Percentiles rank a stretch among this genome's conserved stretches.
These are phyloP conservation scores for Lysandra coridon DNA, from an alignment of 2,888 invertebrate genomes.

Conservation along the genomic window DNA sequence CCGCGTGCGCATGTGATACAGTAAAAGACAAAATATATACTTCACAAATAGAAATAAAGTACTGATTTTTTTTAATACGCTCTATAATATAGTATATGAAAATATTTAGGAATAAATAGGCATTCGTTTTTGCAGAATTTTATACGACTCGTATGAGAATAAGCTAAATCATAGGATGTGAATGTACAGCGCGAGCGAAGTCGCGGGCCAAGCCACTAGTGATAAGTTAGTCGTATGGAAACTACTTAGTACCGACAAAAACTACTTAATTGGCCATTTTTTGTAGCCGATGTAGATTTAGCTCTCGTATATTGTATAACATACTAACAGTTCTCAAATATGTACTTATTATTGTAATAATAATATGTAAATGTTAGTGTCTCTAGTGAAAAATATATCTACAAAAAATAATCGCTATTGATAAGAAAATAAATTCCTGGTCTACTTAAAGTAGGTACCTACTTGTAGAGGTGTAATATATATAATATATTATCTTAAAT, in stretches of 20 bases:
- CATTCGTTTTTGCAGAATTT: background rate
- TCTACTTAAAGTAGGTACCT: background rate
- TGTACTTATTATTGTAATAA: background rate
- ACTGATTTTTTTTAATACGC: background rate
- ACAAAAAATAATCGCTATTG: background rate
- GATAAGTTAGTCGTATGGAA: background rate
- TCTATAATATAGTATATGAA: background rate
- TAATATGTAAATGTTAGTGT: background rate
- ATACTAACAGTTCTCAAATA: background rate
- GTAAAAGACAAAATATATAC: background rate
- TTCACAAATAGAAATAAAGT: background rate
- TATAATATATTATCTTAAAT: background rate
- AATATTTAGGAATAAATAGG: background rate
- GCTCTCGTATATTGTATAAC: background rate
- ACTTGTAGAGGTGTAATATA: background rate
- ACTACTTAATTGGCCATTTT: background rate
- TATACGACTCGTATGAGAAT: background rate
- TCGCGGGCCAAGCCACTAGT: constrained; percentile 1
- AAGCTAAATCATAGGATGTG: background rate
- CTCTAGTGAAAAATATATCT: background rate
- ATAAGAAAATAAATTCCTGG: background rate
- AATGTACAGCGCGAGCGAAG: background rate
- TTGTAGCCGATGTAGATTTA: background rate
- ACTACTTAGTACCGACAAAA: background rate
- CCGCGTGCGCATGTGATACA: background rate